Evolutionary conservation across 2,113 vertebrate genomes (phyloP).

Genomic region (Nothobranchius furzeri): DNA sequence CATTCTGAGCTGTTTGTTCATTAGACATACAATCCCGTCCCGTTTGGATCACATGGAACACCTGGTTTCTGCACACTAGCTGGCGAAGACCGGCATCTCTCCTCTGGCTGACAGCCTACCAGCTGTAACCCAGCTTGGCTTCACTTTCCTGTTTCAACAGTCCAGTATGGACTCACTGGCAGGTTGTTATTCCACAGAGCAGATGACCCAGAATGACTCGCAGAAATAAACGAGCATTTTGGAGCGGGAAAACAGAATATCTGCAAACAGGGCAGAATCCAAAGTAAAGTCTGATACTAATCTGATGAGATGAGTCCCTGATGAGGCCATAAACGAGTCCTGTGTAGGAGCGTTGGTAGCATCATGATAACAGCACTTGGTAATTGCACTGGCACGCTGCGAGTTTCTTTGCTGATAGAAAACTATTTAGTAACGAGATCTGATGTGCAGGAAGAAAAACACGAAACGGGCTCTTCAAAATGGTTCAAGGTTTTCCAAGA

Average conservation of each 20-base stretch:
- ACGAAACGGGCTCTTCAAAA: too few species aligned
- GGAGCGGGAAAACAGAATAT: slow-evolving; percentile 21
- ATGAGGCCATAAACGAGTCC: slow-evolving; percentile 33
- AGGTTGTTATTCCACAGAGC: slow-evolving; percentile 38
- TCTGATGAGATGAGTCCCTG: slow-evolving; percentile 36
- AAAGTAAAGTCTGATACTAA: slow-evolving; percentile 34
- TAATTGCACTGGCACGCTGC: slow-evolving; percentile 64
- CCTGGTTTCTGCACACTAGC: slow-evolving; percentile 25
- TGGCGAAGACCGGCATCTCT: slow-evolving; percentile 35
- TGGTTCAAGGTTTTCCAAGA: too few species aligned
- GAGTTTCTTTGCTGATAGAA: slow-evolving; percentile 63
- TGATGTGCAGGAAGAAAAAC: background rate
- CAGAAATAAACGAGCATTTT: slow-evolving; percentile 29
- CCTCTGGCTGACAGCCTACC: slow-evolving; percentile 62
- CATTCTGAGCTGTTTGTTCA: background rate
- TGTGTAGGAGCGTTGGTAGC: slow-evolving; percentile 56
- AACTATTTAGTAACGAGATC: slow-evolving; percentile 38
- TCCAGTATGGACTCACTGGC: slow-evolving; percentile 44
- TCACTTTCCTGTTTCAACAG: slow-evolving; percentile 61
- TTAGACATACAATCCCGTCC: slow-evolving; percentile 9
- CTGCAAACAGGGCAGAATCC: slow-evolving; percentile 17
- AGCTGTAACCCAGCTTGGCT: slow-evolving; percentile 51
- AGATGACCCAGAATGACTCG: slow-evolving; percentile 28
- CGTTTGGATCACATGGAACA: slow-evolving; percentile 12
- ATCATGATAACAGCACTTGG: slow-evolving; percentile 53